A percentile compares a stretch with the other conserved stretches of the same genome.
These are phyloP conservation scores for Apotomis betuletana DNA, from an alignment of 2,888 invertebrate genomes.

Conservation along the genomic window DNA sequence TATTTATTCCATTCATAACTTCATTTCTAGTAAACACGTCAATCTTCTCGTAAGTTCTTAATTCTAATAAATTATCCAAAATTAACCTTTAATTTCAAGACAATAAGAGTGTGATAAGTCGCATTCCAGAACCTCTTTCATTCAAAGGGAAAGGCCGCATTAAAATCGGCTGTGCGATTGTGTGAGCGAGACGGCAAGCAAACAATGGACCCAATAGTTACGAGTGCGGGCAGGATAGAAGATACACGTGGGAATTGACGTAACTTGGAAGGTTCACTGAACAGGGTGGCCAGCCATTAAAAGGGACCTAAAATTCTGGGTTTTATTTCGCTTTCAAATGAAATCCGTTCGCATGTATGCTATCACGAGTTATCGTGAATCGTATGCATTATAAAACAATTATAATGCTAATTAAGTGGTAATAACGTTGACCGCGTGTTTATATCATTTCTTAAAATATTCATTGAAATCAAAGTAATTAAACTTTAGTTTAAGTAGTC, in stretches of 20 bases:
- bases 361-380: no score
- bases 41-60: constrained; percentile 9
- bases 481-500: no score
- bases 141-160: constrained; percentile 1
- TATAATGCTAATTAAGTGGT: no score
- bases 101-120: not conserved
- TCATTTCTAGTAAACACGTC: constrained; percentile 7
- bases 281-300: constrained; percentile 49
- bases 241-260: constrained; percentile 50
- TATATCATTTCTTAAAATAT: no score
- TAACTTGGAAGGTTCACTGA: constrained; percentile 37
- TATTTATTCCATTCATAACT: not conserved
- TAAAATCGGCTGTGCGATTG: not conserved
- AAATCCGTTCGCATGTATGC: no score
- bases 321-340: not conserved
- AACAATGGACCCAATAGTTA: constrained; percentile 8
- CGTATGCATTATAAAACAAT: no score
- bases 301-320: constrained; percentile 1
- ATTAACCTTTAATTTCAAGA: not conserved
- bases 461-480: no score
- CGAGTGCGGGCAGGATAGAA: constrained; percentile 50
- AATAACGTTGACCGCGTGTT: no score
- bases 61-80: not conserved
- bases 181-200: constrained; percentile 43
- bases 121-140: constrained; percentile 1